A percentile compares a stretch with the other conserved stretches of the same genome.
These are phyloP conservation scores for Phthorimaea operculella DNA, from an alignment of 1,140 invertebrate genomes.

Conservation along the genomic window DNA sequence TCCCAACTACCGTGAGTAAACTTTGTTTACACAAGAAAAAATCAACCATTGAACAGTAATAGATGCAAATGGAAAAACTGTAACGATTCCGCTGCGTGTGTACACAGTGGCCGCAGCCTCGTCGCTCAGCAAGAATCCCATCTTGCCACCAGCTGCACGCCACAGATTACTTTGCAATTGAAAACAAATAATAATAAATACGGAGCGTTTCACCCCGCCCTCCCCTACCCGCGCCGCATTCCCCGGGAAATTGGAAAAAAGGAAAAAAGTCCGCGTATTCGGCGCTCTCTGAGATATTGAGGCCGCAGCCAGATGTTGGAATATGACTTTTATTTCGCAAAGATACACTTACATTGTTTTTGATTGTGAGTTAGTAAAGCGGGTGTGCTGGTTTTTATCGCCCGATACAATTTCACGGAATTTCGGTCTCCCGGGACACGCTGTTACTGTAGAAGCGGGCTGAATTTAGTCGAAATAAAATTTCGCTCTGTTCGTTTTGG, in stretches of 20 bases:
- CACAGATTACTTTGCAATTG: slow-evolving; percentile 63
- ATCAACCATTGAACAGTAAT: no score
- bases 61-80: no score
- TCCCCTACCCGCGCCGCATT: slow-evolving; percentile 20
- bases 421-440: not conserved
- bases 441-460: not conserved
- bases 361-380: slow-evolving; percentile 10
- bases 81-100: not conserved
- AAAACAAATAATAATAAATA: slow-evolving; percentile 66
- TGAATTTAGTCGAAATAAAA: not conserved
- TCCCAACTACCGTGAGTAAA: no score
- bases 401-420: not conserved
- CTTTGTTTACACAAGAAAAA: no score
- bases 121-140: slow-evolving; percentile 19
- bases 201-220: slow-evolving; percentile 17
- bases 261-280: slow-evolving; percentile 37
- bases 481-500: no score
- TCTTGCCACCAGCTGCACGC: slow-evolving; percentile 45
- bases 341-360: slow-evolving; percentile 21
- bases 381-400: slow-evolving; percentile 11
- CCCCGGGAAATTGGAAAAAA: slow-evolving; percentile 52
- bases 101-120: not conserved
- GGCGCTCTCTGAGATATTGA: slow-evolving; percentile 37
- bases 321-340: slow-evolving; percentile 41
- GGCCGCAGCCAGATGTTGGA: slow-evolving; percentile 40